phyloP scores from a whole-genome alignment of 1,140 invertebrate genomes.

The Palaemon carinicauda region DNA sequence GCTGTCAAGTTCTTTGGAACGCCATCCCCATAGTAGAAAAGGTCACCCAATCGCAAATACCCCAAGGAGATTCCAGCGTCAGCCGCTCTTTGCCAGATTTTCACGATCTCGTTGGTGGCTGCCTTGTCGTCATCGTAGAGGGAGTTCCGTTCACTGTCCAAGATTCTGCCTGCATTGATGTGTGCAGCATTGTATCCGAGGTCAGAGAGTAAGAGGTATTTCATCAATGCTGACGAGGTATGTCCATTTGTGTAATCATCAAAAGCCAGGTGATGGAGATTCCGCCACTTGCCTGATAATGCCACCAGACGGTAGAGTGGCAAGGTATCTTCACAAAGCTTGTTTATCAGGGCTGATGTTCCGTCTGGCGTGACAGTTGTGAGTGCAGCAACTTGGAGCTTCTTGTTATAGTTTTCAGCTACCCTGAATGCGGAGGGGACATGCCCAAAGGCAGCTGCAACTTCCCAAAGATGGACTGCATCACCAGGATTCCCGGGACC shows the following conservation, averaged over 20 bases:
- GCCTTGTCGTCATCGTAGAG: background rate
- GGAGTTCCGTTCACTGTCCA: background rate
- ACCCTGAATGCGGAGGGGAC: conserved; percentile 14
- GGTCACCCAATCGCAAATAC: background rate
- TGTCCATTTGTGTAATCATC: background rate
- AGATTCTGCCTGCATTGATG: conserved; percentile 4
- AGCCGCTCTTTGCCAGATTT: conserved; percentile 1
- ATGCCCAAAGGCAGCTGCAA: conserved; percentile 4
- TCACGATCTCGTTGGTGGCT: background rate
- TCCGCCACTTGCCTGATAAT: conserved; percentile 9
- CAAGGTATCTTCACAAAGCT: background rate
- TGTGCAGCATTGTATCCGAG: conserved; percentile 20
- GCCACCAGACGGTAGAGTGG: background rate
- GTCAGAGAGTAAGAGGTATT: conserved; percentile 9
- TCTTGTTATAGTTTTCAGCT: conserved; percentile 14
- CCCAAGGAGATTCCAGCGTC: background rate
- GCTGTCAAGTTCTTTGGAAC: background rate
- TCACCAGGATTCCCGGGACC: background rate
- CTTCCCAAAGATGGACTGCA: conserved; percentile 10
- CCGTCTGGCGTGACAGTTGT: background rate
- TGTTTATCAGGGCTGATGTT: background rate
- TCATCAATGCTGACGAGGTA: background rate
- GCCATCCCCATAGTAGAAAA: conserved; percentile 19
- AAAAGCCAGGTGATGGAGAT: background rate
- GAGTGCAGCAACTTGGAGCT: background rate